Conservation (phyloP, 2,797 vertebrate species). For the Lepus townsendii region DNA sequence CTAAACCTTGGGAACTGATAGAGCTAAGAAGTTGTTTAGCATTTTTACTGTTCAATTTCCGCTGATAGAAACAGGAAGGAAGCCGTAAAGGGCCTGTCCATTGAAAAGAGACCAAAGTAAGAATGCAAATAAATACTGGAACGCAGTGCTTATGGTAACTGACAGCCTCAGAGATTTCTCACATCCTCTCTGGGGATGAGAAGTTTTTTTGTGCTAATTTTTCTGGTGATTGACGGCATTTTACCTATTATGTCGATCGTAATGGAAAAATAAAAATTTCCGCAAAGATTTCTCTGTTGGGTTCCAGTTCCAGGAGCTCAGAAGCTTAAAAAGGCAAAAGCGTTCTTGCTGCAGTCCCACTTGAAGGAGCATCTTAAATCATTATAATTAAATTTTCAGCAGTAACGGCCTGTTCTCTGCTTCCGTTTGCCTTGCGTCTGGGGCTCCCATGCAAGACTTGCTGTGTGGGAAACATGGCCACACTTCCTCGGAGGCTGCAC, state of each 20-base stretch:
- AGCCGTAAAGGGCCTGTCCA: conserved; percentile 81
- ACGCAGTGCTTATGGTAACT: conserved; percentile 73
- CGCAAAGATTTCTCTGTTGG: conserved; percentile 30
- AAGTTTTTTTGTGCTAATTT: conserved; percentile 68
- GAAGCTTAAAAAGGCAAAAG: conserved; percentile 45
- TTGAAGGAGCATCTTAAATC: conserved; percentile 59
- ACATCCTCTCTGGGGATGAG: conserved; percentile 72
- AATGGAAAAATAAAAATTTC: conserved; percentile 53
- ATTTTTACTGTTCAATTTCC: conserved; percentile 79
- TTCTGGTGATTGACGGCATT: conserved; percentile 64
- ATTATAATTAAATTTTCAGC: conserved; percentile 72
- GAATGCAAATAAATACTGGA: conserved; percentile 81
- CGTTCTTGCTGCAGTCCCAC: conserved; percentile 51
- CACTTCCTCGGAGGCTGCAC: conserved; percentile 15
- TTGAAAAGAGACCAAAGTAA: conserved; percentile 83
- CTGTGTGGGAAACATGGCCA: neutral
- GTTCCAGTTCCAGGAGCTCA: neutral
- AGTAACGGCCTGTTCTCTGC: neutral
- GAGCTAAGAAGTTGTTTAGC: conserved; percentile 71
- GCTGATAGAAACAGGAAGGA: conserved; percentile 83
- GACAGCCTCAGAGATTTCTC: conserved; percentile 75
- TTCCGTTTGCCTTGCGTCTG: conserved; percentile 46
- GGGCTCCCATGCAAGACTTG: neutral
- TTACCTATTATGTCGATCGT: conserved; percentile 67
- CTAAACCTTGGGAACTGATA: conserved; percentile 74